Evolutionary conservation across 2,888 invertebrate genomes (phyloP).

Genomic region (Xanthorhoe spadicearia): DNA sequence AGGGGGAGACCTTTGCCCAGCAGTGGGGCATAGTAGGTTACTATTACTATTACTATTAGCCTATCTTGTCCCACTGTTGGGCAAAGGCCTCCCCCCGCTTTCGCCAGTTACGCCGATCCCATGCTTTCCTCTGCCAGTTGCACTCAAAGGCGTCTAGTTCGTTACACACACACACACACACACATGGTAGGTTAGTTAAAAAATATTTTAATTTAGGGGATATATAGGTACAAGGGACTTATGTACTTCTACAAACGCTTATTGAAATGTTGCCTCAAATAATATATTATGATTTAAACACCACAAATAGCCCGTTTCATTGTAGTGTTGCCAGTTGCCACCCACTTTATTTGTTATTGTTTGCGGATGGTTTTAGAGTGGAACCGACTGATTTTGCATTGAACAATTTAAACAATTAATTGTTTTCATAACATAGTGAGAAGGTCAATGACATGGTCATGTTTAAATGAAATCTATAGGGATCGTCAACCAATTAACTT

Average conservation of each 20-base stretch:
- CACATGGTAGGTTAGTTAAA: no score
- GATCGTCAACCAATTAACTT: constrained; percentile 15
- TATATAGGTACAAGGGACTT: no score
- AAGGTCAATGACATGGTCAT: constrained; percentile 47
- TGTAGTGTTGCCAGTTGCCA: constrained; percentile 3
- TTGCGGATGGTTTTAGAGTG: constrained; percentile 25
- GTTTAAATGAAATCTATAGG: constrained; percentile 35
- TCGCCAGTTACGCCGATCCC: no score
- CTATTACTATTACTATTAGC: no score
- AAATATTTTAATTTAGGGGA: no score
- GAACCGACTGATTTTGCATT: constrained; percentile 23
- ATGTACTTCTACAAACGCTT: neutral
- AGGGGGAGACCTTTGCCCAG: no score
- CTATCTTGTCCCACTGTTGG: no score
- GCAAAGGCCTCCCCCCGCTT: no score
- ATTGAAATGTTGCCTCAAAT: neutral
- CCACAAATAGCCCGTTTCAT: neutral
- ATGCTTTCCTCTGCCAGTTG: no score
- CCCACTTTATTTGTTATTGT: constrained; percentile 24
- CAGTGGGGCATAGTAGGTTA: no score
- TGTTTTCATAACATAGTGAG: constrained; percentile 54
- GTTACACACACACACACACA: no score
- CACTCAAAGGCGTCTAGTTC: no score
- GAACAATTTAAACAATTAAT: constrained; percentile 46
- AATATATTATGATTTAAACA: constrained; percentile 1